Conservation (phyloP, 2,113 vertebrate genomes). For the Lanius collurio region DNA sequence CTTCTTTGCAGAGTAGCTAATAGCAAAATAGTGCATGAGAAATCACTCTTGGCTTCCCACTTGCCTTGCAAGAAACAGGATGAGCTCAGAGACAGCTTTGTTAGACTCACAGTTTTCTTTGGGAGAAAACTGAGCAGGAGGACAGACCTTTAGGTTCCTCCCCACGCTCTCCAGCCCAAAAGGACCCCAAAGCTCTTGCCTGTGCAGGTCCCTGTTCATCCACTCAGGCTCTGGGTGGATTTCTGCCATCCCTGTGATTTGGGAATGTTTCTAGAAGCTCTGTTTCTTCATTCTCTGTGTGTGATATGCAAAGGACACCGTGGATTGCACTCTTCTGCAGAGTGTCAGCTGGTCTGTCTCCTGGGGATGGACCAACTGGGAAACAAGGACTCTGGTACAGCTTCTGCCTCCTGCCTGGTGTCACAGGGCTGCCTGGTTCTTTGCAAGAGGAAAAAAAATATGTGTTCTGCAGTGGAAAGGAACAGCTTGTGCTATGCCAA, state of each 20-base stretch:
- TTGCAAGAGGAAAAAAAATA: background rate
- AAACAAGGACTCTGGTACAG: background rate
- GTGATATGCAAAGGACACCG: background rate
- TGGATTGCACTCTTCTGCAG: background rate
- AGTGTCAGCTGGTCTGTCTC: background rate
- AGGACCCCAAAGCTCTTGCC: background rate
- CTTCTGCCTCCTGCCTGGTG: background rate
- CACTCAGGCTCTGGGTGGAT: background rate
- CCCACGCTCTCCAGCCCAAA: background rate
- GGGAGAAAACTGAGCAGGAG: background rate
- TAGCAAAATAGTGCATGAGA: background rate
- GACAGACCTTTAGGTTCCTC: background rate
- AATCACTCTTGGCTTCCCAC: background rate
- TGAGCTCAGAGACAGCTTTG: background rate
- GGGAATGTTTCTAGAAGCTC: background rate
- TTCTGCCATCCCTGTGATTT: background rate
- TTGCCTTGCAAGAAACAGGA: background rate
- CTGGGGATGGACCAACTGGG: background rate
- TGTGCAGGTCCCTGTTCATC: background rate
- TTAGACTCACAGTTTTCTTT: background rate
- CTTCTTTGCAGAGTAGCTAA: background rate
- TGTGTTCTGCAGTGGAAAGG: background rate
- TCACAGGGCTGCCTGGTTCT: background rate
- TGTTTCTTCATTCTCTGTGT: background rate
- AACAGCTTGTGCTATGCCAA: background rate